Base-by-base conservation (phyloP, 2,113 vertebrate species). In the Gavia stellata region DNA sequence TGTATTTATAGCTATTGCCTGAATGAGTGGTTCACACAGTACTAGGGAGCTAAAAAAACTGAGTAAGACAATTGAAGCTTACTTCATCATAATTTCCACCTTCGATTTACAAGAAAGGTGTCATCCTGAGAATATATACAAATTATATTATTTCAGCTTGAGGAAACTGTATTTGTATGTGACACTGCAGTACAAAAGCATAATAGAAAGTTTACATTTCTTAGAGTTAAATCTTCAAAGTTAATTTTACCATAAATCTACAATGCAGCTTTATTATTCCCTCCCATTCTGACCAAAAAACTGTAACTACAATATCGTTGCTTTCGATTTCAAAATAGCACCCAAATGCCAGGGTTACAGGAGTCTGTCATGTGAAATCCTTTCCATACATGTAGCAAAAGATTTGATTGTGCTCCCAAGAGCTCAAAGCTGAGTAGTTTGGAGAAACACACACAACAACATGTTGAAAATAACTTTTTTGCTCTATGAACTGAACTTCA, bases 1-100 rank as follows among this genome's bases (percentile, higher is more conserved):
- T 58, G 31, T 86, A 96, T 98, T 97, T 97, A 96, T 84, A 96
- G 78, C 70, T 96, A 85, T 53, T 93, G 87, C 92, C 87, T 68
- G 29, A 81, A 81, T 81, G 53, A 94, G 71, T 63, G 26, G 31
- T 61, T 92, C 44, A 50, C 80, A 49, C 33, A 72, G 55, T 44
- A 68, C 25, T 20, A 75, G 53, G 23, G 23, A 90, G 36, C 24
- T 70, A 80, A 90, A 81, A 78, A 68, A 19, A 24, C 4, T 12
- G 72, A 66, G 5, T 33, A 67, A 75, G 33, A 73, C 3, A 21
- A 62, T 58, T 72, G 58, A 90, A 86, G 36, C 18, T 47, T 47
- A 68, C 10, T 78, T 93, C 16, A 29, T 38, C 44, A 28, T 40
- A 42, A 87, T 93, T 85, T 92, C 40, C 62, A 61, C 52, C 49